A percentile compares a stretch with the other conserved stretches of the same genome.
phyloP scores from a whole-genome alignment of 1,140 invertebrate genomes.

The Phenacoccus solenopsis region DNA sequence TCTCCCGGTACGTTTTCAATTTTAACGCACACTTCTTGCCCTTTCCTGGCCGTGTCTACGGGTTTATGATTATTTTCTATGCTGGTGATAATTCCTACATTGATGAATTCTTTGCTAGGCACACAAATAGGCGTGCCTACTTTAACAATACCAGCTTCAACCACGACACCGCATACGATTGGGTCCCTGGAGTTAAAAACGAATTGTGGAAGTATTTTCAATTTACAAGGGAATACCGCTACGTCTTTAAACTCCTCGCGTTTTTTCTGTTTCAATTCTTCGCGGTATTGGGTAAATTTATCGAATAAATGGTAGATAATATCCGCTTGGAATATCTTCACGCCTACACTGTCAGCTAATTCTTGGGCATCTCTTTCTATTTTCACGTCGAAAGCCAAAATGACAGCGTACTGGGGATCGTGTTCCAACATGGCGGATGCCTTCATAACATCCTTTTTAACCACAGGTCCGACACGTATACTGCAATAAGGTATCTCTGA shows the following conservation, averaged over 20 bases:
- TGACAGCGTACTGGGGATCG: constrained; percentile 92
- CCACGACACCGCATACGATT: constrained; percentile 89
- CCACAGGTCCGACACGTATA: constrained; percentile 97
- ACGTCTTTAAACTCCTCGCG: constrained; percentile 90
- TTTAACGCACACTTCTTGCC: constrained; percentile 97
- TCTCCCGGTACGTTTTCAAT: constrained; percentile 93
- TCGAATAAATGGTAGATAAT: constrained; percentile 99
- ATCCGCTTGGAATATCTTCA: constrained; percentile 97
- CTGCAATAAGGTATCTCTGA: constrained; percentile 97
- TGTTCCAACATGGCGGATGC: constrained; percentile 98
- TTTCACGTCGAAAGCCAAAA: constrained; percentile 98
- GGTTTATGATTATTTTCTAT: constrained; percentile 84
- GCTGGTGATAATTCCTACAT: constrained; percentile 87
- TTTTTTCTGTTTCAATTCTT: constrained; percentile 85
- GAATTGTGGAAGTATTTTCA: constrained; percentile 57
- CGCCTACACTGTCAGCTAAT: constrained; percentile 82
- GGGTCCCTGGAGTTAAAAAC: constrained; percentile 97
- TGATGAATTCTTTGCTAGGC: constrained; percentile 90
- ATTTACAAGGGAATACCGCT: constrained; percentile 96
- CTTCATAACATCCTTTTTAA: constrained; percentile 99
- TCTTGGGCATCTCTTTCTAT: constrained; percentile 96
- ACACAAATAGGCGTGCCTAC: constrained; percentile 96
- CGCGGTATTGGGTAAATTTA: constrained; percentile 86
- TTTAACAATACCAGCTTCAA: constrained; percentile 90
- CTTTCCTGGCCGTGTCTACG: constrained; percentile 84